Conservation (phyloP, 2,113 vertebrate species). For the Lutjanus erythropterus region DNA sequence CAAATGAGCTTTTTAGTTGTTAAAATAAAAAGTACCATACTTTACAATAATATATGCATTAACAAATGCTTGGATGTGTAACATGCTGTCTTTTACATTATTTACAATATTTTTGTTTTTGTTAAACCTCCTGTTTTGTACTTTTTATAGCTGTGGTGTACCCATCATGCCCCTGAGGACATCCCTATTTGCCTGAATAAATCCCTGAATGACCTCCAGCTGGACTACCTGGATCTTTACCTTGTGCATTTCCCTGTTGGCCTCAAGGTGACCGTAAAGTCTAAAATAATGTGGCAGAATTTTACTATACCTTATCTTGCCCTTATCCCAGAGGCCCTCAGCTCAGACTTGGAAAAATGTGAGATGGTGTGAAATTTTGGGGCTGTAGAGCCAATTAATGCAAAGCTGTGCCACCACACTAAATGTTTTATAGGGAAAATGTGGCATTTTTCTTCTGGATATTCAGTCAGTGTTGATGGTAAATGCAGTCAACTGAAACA, state of each 20-base stretch:
- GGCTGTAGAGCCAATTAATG: background rate
- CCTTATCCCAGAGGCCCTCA: background rate
- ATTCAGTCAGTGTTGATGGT: no score
- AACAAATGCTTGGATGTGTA: background rate
- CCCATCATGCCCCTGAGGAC: constrained; percentile 77
- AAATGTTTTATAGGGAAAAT: background rate
- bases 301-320: background rate
- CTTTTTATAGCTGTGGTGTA: constrained; percentile 77
- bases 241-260: constrained; percentile 85
- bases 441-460: no score
- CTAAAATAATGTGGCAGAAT: background rate
- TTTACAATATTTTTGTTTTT: background rate
- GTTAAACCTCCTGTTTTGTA: background rate
- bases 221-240: constrained; percentile 86
- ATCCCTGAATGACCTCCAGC: constrained; percentile 80
- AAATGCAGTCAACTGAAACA: no score
- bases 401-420: background rate
- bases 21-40: background rate
- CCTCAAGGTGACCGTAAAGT: constrained; percentile 73
- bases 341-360: background rate
- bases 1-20: background rate
- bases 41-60: background rate
- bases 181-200: constrained; percentile 80
- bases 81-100: background rate
- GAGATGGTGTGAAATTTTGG: no score